Evolutionary conservation across 2,888 invertebrate species (phyloP), one percentile per base, ranked within the genome.

Genomic region (Heliconius charithonia): DNA sequence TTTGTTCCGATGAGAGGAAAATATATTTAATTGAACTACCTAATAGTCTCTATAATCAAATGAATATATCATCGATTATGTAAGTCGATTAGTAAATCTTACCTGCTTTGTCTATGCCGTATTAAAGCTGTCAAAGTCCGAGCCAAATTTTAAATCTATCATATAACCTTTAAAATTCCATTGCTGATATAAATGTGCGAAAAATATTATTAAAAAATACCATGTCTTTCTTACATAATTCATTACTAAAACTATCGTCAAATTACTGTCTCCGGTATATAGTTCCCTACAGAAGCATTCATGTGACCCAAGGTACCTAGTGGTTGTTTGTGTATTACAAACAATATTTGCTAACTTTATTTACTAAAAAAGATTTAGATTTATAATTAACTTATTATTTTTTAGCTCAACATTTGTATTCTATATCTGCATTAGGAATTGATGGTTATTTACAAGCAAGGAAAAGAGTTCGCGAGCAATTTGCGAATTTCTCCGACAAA

Each of bases 361-460:
- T 75, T 71, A 27, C 65, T 75, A 56, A 27, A 22, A 70, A 65
- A 51, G 25, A 41, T 32, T 25, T 25, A 59, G 45, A 56, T 72
- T 37, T 41, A n/a, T 66, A 29, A 66, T 22, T 41, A 59, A 62
- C 74, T 45, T 16, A 32, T 41, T 73, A 62, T 67, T 83, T 89
- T 89, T 56, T 86, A 95, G 95, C 89, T 27, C 86, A 86, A 78
- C 86, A 91, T 62, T 87, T 97, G 0, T 97, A 96, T 87, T 90
- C 96, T 0, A 93, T 95, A 73, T 83, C 94, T 56, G 92, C 96
- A 0, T 86, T 97, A 73, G 97, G 97, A 1, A 85, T 97, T 3
- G 96, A 96, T 86, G 92, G 91, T 1, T 97, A 96, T 87, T 86
- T 95, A 56, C 88, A 91, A 66, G 87, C 95, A 37, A 94, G 96